These are phyloP conservation scores for Lamellibrachia columna DNA, from an alignment of 2,888 invertebrate species.

Conservation along the genomic window DNA sequence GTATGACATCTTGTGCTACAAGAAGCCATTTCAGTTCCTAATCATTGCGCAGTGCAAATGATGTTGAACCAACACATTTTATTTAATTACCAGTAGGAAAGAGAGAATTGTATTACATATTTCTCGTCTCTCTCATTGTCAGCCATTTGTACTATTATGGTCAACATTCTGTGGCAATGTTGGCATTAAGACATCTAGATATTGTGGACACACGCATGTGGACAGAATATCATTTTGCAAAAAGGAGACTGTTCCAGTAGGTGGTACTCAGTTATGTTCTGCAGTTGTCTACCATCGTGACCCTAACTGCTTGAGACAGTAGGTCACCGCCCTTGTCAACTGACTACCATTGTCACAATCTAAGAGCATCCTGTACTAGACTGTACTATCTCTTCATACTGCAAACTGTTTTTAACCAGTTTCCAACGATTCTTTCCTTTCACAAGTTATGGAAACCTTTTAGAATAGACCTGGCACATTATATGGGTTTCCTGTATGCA, in stretches of 20 bases:
- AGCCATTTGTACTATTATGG: neutral
- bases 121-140: neutral
- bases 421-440: neutral
- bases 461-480: too few relatives aligned
- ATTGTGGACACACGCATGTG: neutral
- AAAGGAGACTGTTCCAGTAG: neutral
- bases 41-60: neutral
- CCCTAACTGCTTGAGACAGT: neutral
- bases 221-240: neutral
- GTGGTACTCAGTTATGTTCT: neutral
- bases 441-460: too few relatives aligned
- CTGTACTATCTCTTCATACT: too few relatives aligned
- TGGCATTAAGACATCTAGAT: neutral
- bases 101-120: neutral
- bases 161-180: neutral
- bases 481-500: too few relatives aligned
- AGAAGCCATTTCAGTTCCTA: neutral
- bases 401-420: neutral
- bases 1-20: neutral
- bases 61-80: neutral
- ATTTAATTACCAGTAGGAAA: neutral
- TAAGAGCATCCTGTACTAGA: neutral
- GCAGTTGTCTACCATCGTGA: neutral
- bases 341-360: neutral
- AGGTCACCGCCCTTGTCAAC: neutral